Base-by-base conservation (phyloP, 1,140 invertebrate species). In the Varroa destructor region DNA sequence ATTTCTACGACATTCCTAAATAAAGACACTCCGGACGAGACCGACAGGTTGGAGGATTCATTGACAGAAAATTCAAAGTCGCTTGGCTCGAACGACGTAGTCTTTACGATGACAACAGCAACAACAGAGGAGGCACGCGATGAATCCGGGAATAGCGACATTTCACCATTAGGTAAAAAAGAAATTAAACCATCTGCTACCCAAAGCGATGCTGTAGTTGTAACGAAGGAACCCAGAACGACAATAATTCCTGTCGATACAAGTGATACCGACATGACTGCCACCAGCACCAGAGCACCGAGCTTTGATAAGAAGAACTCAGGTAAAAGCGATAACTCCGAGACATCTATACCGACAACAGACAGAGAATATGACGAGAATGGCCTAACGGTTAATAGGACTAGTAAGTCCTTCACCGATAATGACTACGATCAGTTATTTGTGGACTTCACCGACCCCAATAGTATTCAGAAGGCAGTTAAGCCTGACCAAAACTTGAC, bases 391-490 rank as follows among this genome's bases (percentile, higher is more conserved):
- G 61, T 67, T 2, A 12, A 3, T 1, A 12, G 61, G 14, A 67
- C 14, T 12, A 37, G 61, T 2, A 67, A 67, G 36, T 67, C 61
- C 61, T 67, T 12, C 3, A 12, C 12, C 12, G 61, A 67, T 37
- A 67, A 37, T 46, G 61, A 67, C 46, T 67, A 67, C 8, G 61
- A 67, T 40, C 61, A 67, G 46, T 67, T 67, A 1, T 67, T 67
- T 8, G 61, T 67, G 12, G 61, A 67, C 61, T 67, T 67, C 61
- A 36, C 61, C 12, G 46, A 67, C 40, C 61, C 61, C 1, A 67
- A 67, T 1, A 43, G 40, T 36, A 67, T 67, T 37, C 40, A 67
- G 12, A 37, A 37, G 10, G 61, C 61, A 4, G 61, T 12, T 6
- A 58, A 58, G 40, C 57, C 57, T 6, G 12, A 58, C 25, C 3